A percentile compares a stretch with the other conserved stretches of the same genome.
phyloP scores from a whole-genome alignment of 2,113 vertebrate species.

The Myrmecophaga tridactyla region DNA sequence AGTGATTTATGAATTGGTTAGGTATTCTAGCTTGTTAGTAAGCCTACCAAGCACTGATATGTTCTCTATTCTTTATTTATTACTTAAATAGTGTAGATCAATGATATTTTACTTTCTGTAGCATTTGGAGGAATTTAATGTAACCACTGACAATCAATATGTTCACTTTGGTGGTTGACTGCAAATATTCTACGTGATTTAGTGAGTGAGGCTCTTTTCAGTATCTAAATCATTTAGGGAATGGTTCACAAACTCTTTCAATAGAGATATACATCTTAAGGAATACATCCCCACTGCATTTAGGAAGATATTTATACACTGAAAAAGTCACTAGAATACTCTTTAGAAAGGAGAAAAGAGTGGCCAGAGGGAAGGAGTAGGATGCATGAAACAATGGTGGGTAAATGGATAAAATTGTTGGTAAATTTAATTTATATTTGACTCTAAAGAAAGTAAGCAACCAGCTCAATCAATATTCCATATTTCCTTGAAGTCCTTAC shows the following conservation, averaged over 20 bases:
- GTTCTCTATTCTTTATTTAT: neutral
- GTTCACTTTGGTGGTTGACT: neutral
- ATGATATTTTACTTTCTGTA: neutral
- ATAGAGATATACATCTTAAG: neutral
- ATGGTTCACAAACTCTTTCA: neutral
- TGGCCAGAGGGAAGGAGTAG: neutral
- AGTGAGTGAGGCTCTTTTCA: neutral
- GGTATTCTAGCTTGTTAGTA: neutral
- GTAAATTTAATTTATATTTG: neutral
- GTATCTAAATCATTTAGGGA: neutral
- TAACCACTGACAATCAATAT: neutral
- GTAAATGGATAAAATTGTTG: neutral
- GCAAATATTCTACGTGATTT: neutral
- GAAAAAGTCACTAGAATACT: neutral
- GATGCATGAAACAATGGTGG: neutral
- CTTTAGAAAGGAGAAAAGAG: neutral
- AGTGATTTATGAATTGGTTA: neutral
- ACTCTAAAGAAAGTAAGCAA: neutral
- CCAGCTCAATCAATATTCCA: neutral
- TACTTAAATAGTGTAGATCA: neutral
- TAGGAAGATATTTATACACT: neutral
- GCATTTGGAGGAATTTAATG: neutral
- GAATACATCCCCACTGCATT: neutral
- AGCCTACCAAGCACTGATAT: neutral
- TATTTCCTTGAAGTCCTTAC: neutral